Conservation (phyloP, 92 coral and sea anemone species). For the Porites evermanni region DNA sequence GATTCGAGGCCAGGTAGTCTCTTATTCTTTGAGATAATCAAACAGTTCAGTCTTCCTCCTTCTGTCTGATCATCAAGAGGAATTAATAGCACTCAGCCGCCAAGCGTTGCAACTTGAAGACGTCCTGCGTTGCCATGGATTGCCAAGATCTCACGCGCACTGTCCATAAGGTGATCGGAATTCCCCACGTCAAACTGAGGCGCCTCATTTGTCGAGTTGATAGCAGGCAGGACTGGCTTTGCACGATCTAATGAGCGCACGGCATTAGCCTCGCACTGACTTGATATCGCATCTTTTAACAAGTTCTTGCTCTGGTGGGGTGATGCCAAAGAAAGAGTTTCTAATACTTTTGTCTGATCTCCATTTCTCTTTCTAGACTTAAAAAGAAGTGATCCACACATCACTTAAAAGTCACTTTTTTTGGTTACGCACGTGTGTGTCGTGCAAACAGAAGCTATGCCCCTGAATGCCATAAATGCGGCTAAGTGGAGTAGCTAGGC, state of each 20-base stretch:
- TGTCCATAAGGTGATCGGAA: slow-evolving; percentile 12
- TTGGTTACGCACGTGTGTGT: too few relatives aligned
- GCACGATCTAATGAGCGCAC: background rate
- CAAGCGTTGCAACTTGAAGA: slow-evolving; percentile 7
- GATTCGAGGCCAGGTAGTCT: slow-evolving; percentile 8
- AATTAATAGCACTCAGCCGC: slow-evolving; percentile 14
- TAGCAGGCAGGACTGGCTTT: slow-evolving; percentile 13
- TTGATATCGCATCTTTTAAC: too few relatives aligned
- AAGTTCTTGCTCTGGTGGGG: too few relatives aligned
- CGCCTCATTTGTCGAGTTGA: background rate
- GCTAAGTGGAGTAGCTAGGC: too few relatives aligned
- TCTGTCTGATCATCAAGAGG: slow-evolving; percentile 1
- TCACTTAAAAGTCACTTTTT: too few relatives aligned
- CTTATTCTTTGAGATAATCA: slow-evolving; percentile 1
- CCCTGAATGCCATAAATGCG: too few relatives aligned
- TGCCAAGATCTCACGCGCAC: slow-evolving; percentile 36
- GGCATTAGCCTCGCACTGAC: background rate
- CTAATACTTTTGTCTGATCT: too few relatives aligned
- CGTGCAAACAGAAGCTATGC: too few relatives aligned
- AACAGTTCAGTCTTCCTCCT: slow-evolving; percentile 5
- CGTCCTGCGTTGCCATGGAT: background rate
- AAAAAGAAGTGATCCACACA: too few relatives aligned
- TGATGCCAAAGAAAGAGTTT: too few relatives aligned
- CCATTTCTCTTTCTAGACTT: too few relatives aligned
- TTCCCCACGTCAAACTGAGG: background rate